Percentiles rank a stretch among this genome's conserved stretches.
These are phyloP conservation scores for Apolygus lucorum DNA, from an alignment of 1,140 invertebrate genomes.

Conservation along the genomic window DNA sequence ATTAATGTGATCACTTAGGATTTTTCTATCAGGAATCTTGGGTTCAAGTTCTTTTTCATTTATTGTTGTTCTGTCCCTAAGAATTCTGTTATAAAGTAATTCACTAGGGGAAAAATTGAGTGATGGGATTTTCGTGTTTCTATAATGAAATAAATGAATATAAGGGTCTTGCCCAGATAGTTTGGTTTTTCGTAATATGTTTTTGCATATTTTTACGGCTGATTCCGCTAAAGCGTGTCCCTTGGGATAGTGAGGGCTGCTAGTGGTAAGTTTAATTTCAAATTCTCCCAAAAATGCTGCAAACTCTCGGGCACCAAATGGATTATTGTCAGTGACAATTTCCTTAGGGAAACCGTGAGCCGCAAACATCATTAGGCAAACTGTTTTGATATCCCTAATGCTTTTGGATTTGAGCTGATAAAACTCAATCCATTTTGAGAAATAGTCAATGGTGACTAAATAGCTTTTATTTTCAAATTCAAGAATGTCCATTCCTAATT, in stretches of 20 bases:
- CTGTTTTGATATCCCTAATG: not conserved
- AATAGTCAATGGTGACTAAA: not conserved
- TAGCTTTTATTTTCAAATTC: constrained; percentile 7
- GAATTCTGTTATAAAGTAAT: not conserved
- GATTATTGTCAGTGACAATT: constrained; percentile 1
- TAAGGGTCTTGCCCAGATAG: constrained; percentile 7
- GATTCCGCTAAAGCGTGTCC: constrained; percentile 7
- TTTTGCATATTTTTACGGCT: constrained; percentile 4
- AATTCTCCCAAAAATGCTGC: not conserved
- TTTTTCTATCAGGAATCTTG: not conserved
- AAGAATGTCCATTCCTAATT: not conserved
- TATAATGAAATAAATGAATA: not conserved
- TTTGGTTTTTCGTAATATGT: not conserved
- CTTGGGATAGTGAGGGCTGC: not conserved
- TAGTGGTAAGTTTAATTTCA: not conserved
- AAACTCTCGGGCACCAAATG: not conserved
- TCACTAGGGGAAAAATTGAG: not conserved
- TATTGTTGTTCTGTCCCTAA: not conserved
- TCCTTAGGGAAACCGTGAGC: constrained; percentile 5
- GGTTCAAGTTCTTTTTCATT: no score
- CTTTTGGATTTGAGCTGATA: not conserved
- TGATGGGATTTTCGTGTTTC: not conserved
- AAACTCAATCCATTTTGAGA: not conserved
- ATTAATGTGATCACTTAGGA: not conserved
- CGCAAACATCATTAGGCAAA: not conserved